A percentile compares a stretch with the other conserved stretches of the same genome.
Evolutionary conservation across 2,888 invertebrate genomes (phyloP).

Genomic region (Poecilus cupreus): DNA sequence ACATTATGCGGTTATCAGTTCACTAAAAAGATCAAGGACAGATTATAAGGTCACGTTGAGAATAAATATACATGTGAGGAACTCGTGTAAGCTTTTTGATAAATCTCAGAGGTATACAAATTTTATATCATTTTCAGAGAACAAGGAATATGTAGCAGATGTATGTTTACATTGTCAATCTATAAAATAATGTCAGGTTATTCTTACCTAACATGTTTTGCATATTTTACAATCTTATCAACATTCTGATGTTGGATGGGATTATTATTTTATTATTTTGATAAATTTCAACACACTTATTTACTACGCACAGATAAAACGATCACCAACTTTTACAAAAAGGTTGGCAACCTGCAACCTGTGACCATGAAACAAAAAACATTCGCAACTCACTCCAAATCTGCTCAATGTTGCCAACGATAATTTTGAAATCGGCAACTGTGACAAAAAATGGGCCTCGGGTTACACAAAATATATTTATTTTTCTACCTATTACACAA

Average conservation of each 20-base stretch:
- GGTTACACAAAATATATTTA: neutral
- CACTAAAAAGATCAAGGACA: constrained; percentile 72
- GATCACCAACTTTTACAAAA: constrained; percentile 23
- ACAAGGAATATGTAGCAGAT: constrained; percentile 25
- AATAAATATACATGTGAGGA: constrained; percentile 50
- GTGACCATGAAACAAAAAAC: constrained; percentile 17
- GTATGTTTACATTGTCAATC: constrained; percentile 41
- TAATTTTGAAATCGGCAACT: neutral
- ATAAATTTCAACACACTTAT: constrained; percentile 40
- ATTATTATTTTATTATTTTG: constrained; percentile 38
- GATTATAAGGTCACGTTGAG: constrained; percentile 71
- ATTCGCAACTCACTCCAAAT: constrained; percentile 4
- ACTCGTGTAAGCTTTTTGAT: constrained; percentile 38
- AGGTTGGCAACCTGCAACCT: constrained; percentile 47
- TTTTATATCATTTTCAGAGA: neutral
- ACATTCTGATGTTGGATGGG: constrained; percentile 41
- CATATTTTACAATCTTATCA: constrained; percentile 46
- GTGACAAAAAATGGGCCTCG: neutral
- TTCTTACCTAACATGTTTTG: constrained; percentile 50
- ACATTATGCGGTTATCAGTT: constrained; percentile 55
- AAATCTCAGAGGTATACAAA: neutral
- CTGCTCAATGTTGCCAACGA: constrained; percentile 8
- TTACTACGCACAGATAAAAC: constrained; percentile 56
- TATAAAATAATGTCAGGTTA: constrained; percentile 33
- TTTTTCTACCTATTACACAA: constrained; percentile 5